Base-by-base conservation (phyloP, 2,888 invertebrate genomes). In the Esperia sulphurella region DNA sequence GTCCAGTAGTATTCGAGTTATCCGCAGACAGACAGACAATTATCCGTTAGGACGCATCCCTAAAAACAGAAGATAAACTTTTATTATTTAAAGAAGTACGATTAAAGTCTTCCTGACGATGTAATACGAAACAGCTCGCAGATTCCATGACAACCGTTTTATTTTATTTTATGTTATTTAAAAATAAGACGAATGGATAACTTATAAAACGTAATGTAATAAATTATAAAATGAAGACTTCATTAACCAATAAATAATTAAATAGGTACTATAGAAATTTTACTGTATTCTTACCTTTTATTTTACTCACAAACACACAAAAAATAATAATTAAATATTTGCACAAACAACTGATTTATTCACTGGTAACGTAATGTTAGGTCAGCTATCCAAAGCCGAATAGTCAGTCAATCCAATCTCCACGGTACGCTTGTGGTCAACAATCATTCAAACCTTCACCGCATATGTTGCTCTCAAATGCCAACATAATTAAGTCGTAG, bases 351-450 rank as follows among this genome's bases (percentile, higher is more conserved):
- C 6, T 14, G 39, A 13, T 5, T 13, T 14, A 9, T 13, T 7
- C 30, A 37, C 13, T 29, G 45, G 45, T 55, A 60, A 66, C 71
- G 75, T 71, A 59, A 54, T 55, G 61, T 57, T 61, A 52, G 59
- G 49, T 65, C 74, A 63, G 64, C 67, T 68, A 61, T 62, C 58
- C 64, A 63, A 58, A 58, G 61, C 57, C 65, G 68, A 78, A 65
- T 76, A 71, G 43, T 45, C 12, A 28, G 45, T 52, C 51, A 57
- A 51, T 54, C 33, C 44, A 13, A 14, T n/a, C 21, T 49, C 40
- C 33, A 44, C 47, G 44, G 51, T 43, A 55, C 50, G 51, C 55
- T 51, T 51, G 43, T 33, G 45, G 38, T 52, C 51, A n/a, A 44
- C 52, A 57, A 54, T 54, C 51, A 55, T 54, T 54, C 46, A 55